Evolutionary conservation across 2,888 invertebrate species (phyloP).

Genomic region (Cerastis rubricosa): DNA sequence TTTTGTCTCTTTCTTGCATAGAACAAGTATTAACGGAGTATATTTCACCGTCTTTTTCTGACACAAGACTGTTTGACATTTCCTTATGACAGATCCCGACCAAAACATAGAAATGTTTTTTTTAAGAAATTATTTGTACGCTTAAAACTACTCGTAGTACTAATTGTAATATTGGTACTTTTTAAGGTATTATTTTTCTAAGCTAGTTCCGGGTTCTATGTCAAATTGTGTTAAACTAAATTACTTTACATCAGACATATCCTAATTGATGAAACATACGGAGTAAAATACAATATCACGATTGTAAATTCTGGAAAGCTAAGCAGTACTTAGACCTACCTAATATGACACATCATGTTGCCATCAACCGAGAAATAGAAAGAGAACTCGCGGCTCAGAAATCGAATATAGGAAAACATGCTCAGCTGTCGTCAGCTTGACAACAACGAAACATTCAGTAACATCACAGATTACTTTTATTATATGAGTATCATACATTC

Average conservation of each 20-base stretch:
- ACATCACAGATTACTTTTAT: no score
- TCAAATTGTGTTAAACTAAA: background rate
- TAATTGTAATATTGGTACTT: background rate
- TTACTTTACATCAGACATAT: background rate
- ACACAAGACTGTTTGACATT: slow-evolving; percentile 19
- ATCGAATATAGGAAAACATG: background rate
- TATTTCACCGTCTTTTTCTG: slow-evolving; percentile 11
- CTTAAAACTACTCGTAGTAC: background rate
- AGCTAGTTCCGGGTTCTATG: background rate
- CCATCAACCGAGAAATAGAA: background rate
- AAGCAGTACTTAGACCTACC: background rate
- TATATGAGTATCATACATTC: no score
- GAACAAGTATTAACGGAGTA: background rate
- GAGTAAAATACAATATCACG: background rate
- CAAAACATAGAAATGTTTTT: background rate
- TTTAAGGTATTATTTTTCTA: background rate
- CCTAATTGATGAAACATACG: background rate
- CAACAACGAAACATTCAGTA: no score
- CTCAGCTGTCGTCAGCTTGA: no score
- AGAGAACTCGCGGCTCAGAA: background rate
- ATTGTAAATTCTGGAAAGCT: background rate
- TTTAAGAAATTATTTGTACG: background rate
- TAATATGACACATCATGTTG: background rate
- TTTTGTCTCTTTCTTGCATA: slow-evolving; percentile 29
- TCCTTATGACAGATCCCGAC: background rate